phyloP scores from a whole-genome alignment of 2,888 invertebrate genomes.

The Drosophila planitibia region DNA sequence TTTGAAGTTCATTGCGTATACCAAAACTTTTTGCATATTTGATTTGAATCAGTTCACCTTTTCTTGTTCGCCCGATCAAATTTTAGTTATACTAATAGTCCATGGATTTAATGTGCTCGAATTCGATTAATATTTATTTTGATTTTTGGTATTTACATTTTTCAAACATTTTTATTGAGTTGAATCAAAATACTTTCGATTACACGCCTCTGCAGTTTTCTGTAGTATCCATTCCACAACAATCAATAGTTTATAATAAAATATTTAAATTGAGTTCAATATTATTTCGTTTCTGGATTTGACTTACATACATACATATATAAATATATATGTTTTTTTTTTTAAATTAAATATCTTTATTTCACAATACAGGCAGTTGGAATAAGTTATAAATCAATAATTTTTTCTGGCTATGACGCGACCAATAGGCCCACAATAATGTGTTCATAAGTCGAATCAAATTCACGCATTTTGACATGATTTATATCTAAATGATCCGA shows the following conservation, averaged over 20 bases:
- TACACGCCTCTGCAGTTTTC: neutral
- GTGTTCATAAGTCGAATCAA: conserved; percentile 55
- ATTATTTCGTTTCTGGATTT: neutral
- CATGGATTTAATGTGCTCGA: neutral
- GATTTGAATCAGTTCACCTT: neutral
- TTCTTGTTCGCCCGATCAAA: neutral
- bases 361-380: neutral
- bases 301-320: neutral
- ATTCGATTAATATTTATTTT: neutral
- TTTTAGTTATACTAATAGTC: neutral
- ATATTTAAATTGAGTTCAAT: neutral
- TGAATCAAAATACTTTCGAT: neutral
- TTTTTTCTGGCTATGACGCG: neutral
- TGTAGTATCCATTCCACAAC: neutral
- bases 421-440: conserved; percentile 9
- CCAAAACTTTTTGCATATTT: neutral
- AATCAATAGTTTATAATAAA: no score
- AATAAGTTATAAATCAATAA: conserved; percentile 13
- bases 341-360: conserved; percentile 10
- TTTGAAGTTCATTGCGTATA: neutral
- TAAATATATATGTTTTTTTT: neutral
- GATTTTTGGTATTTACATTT: neutral
- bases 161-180: neutral
- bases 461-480: conserved; percentile 65
- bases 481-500: conserved; percentile 60